Evolutionary conservation across 1,140 invertebrate genomes (phyloP).

Genomic region (Aradophagus sp.): DNA sequence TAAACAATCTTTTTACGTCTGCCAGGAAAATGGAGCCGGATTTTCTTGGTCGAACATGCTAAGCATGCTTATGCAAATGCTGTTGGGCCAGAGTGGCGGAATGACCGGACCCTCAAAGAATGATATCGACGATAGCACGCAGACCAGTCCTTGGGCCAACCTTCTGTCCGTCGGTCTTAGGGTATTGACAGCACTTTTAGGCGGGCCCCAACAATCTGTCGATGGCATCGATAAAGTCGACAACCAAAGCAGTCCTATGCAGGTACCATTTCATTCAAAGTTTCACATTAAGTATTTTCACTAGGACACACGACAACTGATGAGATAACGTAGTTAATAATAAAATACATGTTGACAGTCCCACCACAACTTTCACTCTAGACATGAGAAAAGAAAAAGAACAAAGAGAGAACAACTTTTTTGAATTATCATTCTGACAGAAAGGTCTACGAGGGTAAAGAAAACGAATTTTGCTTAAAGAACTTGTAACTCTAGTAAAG

Average conservation of each 20-base stretch:
- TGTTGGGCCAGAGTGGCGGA: conserved; percentile 79
- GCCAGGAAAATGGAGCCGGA: conserved; percentile 78
- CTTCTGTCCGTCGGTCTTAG: conserved; percentile 86
- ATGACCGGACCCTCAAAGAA: conserved; percentile 85
- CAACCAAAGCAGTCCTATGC: conserved; percentile 86
- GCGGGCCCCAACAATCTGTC: conserved; percentile 79
- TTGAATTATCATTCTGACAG: too few relatives aligned
- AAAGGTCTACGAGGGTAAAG: too few relatives aligned
- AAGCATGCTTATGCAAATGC: conserved; percentile 89
- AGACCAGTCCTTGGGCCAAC: conserved; percentile 88
- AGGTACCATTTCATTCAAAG: conserved; percentile 77
- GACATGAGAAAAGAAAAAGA: conserved; percentile 1
- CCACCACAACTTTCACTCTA: too few relatives aligned
- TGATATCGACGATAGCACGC: conserved; percentile 80
- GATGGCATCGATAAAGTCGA: conserved; percentile 93
- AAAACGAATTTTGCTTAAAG: too few relatives aligned
- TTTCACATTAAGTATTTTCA: conserved; percentile 25
- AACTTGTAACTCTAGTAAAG: too few relatives aligned
- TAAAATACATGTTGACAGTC: too few relatives aligned
- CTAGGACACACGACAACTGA: not conserved
- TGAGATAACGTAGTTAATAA: not conserved
- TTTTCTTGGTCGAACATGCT: conserved; percentile 92
- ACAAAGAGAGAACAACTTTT: not conserved
- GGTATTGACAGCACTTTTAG: conserved; percentile 87
- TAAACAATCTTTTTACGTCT: too few relatives aligned